phyloP scores from a whole-genome alignment of 2,888 invertebrate species.

The Allacma fusca region DNA sequence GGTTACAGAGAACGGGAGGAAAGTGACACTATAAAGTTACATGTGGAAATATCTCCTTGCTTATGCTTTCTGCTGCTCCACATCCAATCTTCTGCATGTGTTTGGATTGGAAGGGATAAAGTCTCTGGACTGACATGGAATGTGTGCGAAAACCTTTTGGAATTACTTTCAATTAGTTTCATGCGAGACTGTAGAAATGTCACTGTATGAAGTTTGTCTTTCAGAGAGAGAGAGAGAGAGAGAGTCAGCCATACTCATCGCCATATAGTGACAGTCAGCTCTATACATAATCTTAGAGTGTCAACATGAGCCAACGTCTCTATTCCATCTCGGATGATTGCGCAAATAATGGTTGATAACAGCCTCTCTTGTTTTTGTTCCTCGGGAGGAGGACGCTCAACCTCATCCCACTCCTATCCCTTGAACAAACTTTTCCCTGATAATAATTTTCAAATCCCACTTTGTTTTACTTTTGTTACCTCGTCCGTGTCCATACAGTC shows the following conservation, averaged over 20 bases:
- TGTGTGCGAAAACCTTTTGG: constrained; percentile 20
- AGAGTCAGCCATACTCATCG: not conserved
- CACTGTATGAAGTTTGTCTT: not conserved
- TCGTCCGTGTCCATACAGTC: not conserved
- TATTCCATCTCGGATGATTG: not conserved
- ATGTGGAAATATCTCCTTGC: no score
- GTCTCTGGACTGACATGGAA: not conserved
- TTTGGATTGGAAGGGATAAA: not conserved
- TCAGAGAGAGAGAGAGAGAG: not conserved
- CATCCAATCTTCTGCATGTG: not conserved
- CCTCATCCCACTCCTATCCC: not conserved
- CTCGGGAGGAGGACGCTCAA: not conserved
- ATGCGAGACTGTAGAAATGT: constrained; percentile 18
- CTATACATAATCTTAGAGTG: not conserved
- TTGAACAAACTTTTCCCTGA: not conserved
- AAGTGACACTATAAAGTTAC: no score
- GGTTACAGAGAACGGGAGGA: no score
- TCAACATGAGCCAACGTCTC: not conserved
- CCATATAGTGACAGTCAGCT: not conserved
- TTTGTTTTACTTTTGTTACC: constrained; percentile 2
- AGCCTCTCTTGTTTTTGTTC: not conserved
- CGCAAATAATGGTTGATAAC: not conserved
- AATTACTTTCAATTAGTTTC: constrained; percentile 25
- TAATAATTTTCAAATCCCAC: constrained; percentile 10
- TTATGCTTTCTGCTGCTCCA: not conserved